These are phyloP conservation scores for Anoplolepis gracilipes DNA, from an alignment of 1,140 invertebrate genomes.

Conservation along the genomic window DNA sequence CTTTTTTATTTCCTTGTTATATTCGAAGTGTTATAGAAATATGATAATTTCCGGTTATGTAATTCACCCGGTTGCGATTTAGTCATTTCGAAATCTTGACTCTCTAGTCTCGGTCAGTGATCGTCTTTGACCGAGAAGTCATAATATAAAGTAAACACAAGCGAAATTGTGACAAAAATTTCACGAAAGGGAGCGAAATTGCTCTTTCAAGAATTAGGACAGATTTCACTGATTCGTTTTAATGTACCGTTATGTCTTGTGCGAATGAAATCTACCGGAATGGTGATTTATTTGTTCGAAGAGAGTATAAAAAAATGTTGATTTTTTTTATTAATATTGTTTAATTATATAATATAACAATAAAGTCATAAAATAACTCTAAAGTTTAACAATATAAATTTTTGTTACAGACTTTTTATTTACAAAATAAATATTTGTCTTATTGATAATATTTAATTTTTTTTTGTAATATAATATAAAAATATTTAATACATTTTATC, in stretches of 20 bases:
- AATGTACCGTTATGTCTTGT: slow-evolving; percentile 41
- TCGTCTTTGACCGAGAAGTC: slow-evolving; percentile 9
- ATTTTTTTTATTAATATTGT: too few species aligned
- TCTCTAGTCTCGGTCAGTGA: not conserved
- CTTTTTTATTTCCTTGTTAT: slow-evolving; percentile 2
- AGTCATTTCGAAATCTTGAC: not conserved
- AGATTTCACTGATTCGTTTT: slow-evolving; percentile 60
- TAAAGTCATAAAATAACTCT: too few species aligned
- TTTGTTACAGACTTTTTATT: not conserved
- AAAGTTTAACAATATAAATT: not conserved
- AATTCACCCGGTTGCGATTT: slow-evolving; percentile 2
- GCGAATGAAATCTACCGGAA: not conserved
- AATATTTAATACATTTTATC: too few species aligned
- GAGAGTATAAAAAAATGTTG: too few species aligned
- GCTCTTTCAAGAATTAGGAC: slow-evolving; percentile 58
- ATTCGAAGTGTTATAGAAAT: slow-evolving; percentile 12
- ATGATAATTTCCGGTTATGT: slow-evolving; percentile 31
- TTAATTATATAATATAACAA: too few species aligned
- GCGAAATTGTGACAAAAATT: slow-evolving; percentile 2
- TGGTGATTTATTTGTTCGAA: not conserved
- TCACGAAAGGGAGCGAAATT: not conserved
- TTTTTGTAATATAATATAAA: too few species aligned
- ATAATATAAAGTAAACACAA: not conserved
- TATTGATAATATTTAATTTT: too few species aligned
- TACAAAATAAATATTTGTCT: too few species aligned